Base-by-base conservation (phyloP, 2,113 vertebrate genomes). In the Pholis gunnellus region DNA sequence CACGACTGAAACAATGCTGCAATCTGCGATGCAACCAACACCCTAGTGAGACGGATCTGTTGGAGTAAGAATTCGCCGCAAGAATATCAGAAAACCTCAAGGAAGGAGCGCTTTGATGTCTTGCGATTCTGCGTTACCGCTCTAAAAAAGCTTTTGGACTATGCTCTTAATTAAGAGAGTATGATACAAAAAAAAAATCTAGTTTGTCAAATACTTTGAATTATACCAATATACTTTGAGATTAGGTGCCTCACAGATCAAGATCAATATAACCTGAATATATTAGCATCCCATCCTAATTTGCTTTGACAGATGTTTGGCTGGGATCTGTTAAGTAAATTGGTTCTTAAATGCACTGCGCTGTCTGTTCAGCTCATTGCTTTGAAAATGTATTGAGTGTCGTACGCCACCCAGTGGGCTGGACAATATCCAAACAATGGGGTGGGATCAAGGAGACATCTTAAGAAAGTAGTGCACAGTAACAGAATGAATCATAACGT, bases 1-100 rank as follows among this genome's bases (percentile, higher is more conserved):
- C 83, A 89, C 18, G 66, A 75, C 69, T 72, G 79, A 88, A 88
- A 90, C 84, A 88, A 89, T 79, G 73, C 72, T 31, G 85, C 86
- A 79, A 78, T 78, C 81, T 87, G 72, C 71, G 87, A 79, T 48
- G 72, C 87, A 89, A 83, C 79, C 60, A 54, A 82, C 64, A 63
- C 73, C 54, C 67, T 17, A 52, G 65, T 13, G 60, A 85, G 73
- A 57, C 66, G 36, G 31, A 72, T 79, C 9, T 52, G 59, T n/a
- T 8, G 52, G 70, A 61, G 54, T 25, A 42, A 72, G 65, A 6
- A 29, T 60, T 34, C 27, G 22, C 46, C 6, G 2, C 25, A 14
- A 75, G 27, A 74, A 50, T 66, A 40, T 67, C 20, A 31, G 3
- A 66, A 14, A 6, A 50, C 20, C 67, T 6, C 2, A 52, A 64